Conservation (phyloP, 2,113 vertebrate species). For the Eonycteris spelaea region DNA sequence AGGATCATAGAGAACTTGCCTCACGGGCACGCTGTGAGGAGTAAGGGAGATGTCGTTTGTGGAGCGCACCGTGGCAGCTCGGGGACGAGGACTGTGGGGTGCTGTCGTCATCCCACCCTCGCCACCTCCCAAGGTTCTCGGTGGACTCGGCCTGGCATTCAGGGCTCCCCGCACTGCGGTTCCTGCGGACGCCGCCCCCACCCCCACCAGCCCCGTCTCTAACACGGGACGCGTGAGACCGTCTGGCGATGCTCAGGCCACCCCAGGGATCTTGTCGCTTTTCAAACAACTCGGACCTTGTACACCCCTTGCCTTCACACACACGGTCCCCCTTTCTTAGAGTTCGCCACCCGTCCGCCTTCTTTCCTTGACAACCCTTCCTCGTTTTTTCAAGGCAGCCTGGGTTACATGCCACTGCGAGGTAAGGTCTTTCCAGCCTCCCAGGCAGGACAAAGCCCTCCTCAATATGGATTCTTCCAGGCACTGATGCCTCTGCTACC, state of each 20-base stretch:
- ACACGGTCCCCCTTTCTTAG: neutral
- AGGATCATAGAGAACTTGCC: neutral
- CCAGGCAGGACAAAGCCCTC: neutral
- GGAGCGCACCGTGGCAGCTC: neutral
- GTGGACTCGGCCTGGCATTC: neutral
- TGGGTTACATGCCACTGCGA: neutral
- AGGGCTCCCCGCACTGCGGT: neutral
- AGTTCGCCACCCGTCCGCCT: neutral
- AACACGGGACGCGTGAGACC: neutral
- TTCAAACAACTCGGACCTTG: neutral
- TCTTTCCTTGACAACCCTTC: neutral
- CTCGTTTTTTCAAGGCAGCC: neutral
- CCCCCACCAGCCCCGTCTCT: neutral
- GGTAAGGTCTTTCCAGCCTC: neutral
- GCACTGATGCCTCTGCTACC: fast-evolving
- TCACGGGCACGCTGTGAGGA: neutral
- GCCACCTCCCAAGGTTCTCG: neutral
- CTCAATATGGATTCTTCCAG: neutral
- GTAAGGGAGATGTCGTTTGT: neutral
- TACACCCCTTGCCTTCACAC: neutral
- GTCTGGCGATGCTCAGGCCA: neutral
- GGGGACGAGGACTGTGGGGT: neutral
- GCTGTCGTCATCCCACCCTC: neutral
- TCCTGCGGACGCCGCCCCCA: neutral
- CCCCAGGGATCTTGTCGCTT: neutral